Conservation (phyloP, 2,888 invertebrate species). For the Napeogenes inachia region DNA sequence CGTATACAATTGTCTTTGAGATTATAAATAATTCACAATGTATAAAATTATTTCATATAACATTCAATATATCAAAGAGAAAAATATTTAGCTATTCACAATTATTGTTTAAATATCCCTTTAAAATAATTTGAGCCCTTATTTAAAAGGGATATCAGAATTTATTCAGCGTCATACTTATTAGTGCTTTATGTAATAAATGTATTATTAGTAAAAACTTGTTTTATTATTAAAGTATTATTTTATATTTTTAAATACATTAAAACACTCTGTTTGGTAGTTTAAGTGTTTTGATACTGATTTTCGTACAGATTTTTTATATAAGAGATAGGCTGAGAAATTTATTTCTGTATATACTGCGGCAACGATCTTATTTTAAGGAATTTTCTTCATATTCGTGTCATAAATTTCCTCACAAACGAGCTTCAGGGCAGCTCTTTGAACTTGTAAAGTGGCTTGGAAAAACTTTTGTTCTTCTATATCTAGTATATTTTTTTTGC, state of each 20-base stretch:
- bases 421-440: conserved; percentile 3
- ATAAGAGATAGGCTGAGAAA: not conserved
- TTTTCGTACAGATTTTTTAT: not conserved
- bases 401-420: conserved; percentile 5
- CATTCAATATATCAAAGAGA: not conserved
- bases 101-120: conserved; percentile 57
- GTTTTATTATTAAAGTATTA: conserved; percentile 16
- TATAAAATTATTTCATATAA: conserved; percentile 25
- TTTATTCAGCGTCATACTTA: conserved; percentile 32
- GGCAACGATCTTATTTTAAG: conserved; percentile 1
- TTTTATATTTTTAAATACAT: not conserved
- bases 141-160: conserved; percentile 74
- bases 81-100: conserved; percentile 11
- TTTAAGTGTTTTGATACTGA: not conserved
- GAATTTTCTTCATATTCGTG: conserved; percentile 7
- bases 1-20: conserved; percentile 43
- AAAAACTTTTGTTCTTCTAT: conserved; percentile 5
- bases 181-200: conserved; percentile 30
- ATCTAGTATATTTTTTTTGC: not conserved
- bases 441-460: conserved; percentile 7
- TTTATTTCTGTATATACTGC: not conserved
- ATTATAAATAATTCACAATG: conserved; percentile 37
- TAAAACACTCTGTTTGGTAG: too few species aligned
- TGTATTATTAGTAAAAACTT: conserved; percentile 21
- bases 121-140: conserved; percentile 76